Evolutionary conservation across 2,113 vertebrate species (phyloP).

Genomic region (Menidia beryllina): DNA sequence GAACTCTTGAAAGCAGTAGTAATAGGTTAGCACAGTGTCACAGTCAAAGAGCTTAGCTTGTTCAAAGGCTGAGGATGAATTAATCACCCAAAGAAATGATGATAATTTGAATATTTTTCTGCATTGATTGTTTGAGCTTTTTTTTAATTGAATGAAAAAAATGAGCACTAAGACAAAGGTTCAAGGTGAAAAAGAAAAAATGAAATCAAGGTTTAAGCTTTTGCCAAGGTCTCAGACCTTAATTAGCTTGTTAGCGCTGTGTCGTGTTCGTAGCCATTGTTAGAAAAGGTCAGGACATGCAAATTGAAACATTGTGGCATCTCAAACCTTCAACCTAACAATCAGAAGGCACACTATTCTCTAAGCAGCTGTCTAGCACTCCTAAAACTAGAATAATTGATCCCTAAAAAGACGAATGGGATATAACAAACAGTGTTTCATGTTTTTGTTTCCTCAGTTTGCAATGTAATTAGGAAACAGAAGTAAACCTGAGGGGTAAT

Average conservation of each 20-base stretch:
- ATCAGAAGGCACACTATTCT: constrained; percentile 11
- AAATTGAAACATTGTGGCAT: constrained; percentile 8
- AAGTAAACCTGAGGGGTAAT: background rate
- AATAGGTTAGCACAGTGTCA: no score
- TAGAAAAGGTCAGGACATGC: constrained; percentile 18
- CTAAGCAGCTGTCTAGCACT: constrained; percentile 4
- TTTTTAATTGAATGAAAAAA: background rate
- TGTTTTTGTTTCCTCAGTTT: background rate
- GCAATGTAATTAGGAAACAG: constrained; percentile 14
- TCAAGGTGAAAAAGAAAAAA: background rate
- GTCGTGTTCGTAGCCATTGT: constrained; percentile 8
- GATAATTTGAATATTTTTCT: no score
- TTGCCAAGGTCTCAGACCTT: constrained; percentile 1
- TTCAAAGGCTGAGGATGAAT: no score
- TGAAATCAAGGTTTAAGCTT: background rate
- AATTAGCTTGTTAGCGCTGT: constrained; percentile 10
- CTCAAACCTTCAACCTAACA: constrained; percentile 9
- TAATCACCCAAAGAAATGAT: background rate
- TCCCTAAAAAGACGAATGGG: background rate
- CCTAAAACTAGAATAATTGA: constrained; percentile 16
- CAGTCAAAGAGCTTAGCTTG: no score
- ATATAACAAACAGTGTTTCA: constrained; percentile 1
- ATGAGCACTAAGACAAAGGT: background rate
- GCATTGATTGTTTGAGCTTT: no score
- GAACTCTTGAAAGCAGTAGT: no score